Conservation (phyloP, 2,113 vertebrate species). For the Sakesphorus luctuosus region DNA sequence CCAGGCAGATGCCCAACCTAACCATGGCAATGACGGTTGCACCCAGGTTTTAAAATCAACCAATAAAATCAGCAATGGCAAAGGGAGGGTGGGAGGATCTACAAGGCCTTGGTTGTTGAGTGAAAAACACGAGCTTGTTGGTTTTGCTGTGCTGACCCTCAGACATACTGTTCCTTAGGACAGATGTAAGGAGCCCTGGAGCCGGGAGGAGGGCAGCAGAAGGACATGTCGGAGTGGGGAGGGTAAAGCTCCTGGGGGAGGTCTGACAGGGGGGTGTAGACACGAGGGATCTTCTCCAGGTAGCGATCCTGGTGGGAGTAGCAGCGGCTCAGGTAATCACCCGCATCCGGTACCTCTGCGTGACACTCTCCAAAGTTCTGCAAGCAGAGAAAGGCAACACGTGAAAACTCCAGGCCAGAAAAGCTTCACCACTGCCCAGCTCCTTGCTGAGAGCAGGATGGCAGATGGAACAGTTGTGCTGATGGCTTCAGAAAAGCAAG, state of each 20-base stretch:
- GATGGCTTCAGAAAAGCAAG: not conserved
- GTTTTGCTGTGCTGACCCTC: not conserved
- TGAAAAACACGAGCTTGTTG: not conserved
- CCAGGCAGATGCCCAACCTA: constrained; percentile 29
- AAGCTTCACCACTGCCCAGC: not conserved
- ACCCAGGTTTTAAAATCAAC: not conserved
- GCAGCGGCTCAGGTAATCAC: constrained; percentile 83
- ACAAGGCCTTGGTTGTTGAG: constrained; percentile 28
- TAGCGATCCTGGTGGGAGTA: constrained; percentile 71
- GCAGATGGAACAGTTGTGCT: not conserved
- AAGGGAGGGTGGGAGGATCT: not conserved
- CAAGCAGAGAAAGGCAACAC: constrained; percentile 39
- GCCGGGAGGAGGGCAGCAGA: constrained; percentile 78
- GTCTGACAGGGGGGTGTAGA: constrained; percentile 75
- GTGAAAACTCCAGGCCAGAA: not conserved
- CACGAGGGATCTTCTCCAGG: constrained; percentile 76
- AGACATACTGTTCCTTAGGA: constrained; percentile 89
- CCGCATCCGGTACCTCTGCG: constrained; percentile 80
- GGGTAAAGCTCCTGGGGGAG: constrained; percentile 79
- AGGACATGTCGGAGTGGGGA: constrained; percentile 71
- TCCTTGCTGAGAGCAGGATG: not conserved
- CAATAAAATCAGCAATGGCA: not conserved
- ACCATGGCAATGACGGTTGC: not conserved
- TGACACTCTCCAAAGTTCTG: constrained; percentile 83
- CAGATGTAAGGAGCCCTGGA: constrained; percentile 81